Percentiles rank a stretch among this genome's conserved stretches.
Evolutionary conservation across 2,888 invertebrate species (phyloP).

Genomic region (Torymus texanus): DNA sequence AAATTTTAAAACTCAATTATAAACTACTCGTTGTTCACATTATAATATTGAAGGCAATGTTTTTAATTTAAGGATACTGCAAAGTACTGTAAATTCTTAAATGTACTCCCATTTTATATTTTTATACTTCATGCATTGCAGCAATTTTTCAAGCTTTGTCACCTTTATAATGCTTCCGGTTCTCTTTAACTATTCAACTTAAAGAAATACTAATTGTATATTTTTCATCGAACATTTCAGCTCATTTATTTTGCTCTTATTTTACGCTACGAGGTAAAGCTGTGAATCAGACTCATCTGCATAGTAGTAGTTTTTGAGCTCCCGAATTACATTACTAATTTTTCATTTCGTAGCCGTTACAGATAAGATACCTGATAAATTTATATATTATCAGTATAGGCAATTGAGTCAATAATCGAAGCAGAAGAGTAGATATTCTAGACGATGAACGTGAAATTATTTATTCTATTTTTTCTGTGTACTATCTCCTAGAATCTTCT

Average conservation of each 20-base stretch:
- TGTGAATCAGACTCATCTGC: slow-evolving; percentile 6
- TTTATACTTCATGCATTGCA: not conserved
- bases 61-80: slow-evolving; percentile 27
- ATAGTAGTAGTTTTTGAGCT: not conserved
- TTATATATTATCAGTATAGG: not conserved
- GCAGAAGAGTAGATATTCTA: slow-evolving; percentile 7
- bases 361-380: slow-evolving; percentile 9
- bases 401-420: slow-evolving; percentile 16
- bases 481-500: slow-evolving; percentile 24
- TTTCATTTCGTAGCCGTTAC: slow-evolving; percentile 33
- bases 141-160: not conserved
- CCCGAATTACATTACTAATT: no score
- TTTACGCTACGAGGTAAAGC: slow-evolving; percentile 30
- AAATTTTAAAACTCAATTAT: slow-evolving; percentile 3
- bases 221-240: slow-evolving; percentile 30
- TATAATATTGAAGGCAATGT: slow-evolving; percentile 30
- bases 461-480: slow-evolving; percentile 11
- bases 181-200: slow-evolving; percentile 2
- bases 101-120: not conserved
- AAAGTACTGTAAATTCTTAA: slow-evolving; percentile 21
- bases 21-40: slow-evolving; percentile 23
- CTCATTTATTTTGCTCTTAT: slow-evolving; percentile 28
- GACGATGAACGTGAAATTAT: not conserved
- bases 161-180: slow-evolving; percentile 11
- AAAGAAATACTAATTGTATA: slow-evolving; percentile 20